Conservation (phyloP, 2,888 invertebrate genomes). For the Andrena fulva region DNA sequence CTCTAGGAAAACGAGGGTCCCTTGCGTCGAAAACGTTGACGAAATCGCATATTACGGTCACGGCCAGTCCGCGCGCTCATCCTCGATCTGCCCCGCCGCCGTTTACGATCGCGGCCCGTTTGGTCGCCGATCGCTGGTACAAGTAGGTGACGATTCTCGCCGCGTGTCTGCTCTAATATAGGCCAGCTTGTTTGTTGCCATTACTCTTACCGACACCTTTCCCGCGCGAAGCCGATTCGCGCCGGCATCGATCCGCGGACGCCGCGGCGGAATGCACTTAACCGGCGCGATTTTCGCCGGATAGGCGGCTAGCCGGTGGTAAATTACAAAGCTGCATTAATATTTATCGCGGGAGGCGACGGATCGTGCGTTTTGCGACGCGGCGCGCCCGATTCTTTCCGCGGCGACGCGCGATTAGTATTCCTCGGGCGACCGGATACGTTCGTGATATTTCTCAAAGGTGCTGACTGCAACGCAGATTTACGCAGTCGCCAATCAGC, state of each 20-base stretch:
- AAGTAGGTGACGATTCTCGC: conserved; percentile 37
- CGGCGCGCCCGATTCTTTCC: conserved; percentile 7
- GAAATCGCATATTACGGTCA: conserved; percentile 61
- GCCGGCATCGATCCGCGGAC: conserved; percentile 12
- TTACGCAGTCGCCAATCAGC: conserved; percentile 60
- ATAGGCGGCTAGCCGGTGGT: background rate
- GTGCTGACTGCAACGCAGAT: conserved; percentile 55
- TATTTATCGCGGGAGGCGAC: conserved; percentile 22
- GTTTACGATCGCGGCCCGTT: conserved; percentile 62
- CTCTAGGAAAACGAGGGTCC: background rate
- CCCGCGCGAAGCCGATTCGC: background rate
- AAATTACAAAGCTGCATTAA: conserved; percentile 2
- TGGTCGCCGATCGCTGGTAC: conserved; percentile 50
- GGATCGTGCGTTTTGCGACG: background rate
- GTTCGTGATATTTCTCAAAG: conserved; percentile 52
- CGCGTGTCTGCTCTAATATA: conserved; percentile 43
- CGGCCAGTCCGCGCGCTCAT: conserved; percentile 68
- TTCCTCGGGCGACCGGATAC: conserved; percentile 52
- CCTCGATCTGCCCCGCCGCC: conserved; percentile 71
- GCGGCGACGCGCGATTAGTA: conserved; percentile 14
- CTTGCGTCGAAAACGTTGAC: conserved; percentile 44
- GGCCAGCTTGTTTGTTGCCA: conserved; percentile 49
- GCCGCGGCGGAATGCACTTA: background rate
- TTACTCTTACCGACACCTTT: conserved; percentile 6
- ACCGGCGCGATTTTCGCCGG: background rate